These are phyloP conservation scores for Rhyacophila evoluta DNA, from an alignment of 2,888 invertebrate species.

Conservation along the genomic window DNA sequence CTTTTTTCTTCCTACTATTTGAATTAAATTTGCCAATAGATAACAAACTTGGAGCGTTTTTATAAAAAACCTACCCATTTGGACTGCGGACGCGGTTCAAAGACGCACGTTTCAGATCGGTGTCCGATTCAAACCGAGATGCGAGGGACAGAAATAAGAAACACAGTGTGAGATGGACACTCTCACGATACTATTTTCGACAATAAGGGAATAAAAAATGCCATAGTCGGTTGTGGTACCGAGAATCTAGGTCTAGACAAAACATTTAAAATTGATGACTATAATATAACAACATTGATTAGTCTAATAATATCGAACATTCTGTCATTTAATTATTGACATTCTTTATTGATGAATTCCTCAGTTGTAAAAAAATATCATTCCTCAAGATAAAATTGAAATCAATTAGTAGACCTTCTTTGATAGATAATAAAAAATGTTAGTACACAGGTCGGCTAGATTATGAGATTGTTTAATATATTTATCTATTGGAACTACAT, in stretches of 20 bases:
- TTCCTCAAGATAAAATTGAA: not conserved
- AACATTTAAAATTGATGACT: not conserved
- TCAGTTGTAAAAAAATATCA: not conserved
- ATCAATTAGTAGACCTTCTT: not conserved
- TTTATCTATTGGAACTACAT: not conserved
- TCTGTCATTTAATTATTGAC: no score
- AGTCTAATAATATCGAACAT: no score
- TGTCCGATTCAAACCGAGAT: conserved; percentile 26
- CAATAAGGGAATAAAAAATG: not conserved
- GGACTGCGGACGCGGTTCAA: conserved; percentile 44
- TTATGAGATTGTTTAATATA: not conserved
- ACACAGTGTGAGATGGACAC: conserved; percentile 30
- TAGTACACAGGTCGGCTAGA: not conserved
- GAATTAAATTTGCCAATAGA: not conserved
- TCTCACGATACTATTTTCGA: not conserved
- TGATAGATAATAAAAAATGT: not conserved
- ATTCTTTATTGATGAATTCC: not conserved
- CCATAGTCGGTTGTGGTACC: not conserved
- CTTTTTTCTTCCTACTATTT: not conserved
- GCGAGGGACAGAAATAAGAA: conserved; percentile 36
- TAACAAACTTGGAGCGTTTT: not conserved
- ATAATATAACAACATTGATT: no score
- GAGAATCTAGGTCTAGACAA: not conserved
- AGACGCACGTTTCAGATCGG: conserved; percentile 25
- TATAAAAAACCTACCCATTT: conserved; percentile 51